These are phyloP conservation scores for Elachura formosa DNA, from an alignment of 2,113 vertebrate genomes.

Conservation along the genomic window DNA sequence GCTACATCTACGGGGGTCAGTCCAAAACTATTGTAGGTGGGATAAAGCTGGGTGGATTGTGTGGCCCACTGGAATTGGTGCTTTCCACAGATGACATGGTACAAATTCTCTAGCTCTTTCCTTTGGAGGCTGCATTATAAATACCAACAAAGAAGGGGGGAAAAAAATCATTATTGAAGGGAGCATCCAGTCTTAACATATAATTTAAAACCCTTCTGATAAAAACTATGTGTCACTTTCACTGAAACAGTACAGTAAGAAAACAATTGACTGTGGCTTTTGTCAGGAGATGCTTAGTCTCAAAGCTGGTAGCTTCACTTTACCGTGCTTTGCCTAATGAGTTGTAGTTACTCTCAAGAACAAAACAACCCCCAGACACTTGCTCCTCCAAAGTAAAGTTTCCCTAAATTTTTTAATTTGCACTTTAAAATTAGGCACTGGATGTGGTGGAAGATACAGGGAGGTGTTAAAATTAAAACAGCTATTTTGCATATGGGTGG, in stretches of 20 bases:
- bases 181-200: neutral
- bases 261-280: neutral
- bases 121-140: neutral
- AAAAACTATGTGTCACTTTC: neutral
- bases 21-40: neutral
- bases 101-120: neutral
- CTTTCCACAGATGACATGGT: neutral
- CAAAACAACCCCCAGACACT: neutral
- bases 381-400: neutral
- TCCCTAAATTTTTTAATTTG: conserved; percentile 53
- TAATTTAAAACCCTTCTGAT: neutral
- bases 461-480: neutral
- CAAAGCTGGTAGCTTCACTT: neutral
- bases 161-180: neutral
- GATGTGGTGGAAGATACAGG: conserved; percentile 22
- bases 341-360: neutral
- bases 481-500: neutral
- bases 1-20: fast-evolving
- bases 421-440: conserved; percentile 74
- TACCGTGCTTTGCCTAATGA: neutral
- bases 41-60: neutral
- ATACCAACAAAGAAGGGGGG: neutral
- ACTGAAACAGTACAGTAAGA: neutral
- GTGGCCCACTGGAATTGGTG: neutral
- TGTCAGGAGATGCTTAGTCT: neutral